Conservation (phyloP, 2,797 vertebrate genomes). For the Pyrocephalus nanus region DNA sequence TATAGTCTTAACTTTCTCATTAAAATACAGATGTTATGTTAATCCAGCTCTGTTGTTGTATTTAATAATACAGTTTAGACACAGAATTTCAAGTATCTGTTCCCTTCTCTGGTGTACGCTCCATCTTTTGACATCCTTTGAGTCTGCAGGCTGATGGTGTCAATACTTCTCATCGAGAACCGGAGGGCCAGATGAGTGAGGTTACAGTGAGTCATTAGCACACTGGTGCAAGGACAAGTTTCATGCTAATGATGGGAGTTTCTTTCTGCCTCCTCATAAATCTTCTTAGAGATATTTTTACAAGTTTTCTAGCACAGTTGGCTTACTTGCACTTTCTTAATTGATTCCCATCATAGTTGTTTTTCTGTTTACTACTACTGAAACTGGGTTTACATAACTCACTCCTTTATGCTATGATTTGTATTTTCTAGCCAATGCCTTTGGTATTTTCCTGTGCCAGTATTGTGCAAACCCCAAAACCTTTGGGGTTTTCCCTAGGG, state of each 20-base stretch:
- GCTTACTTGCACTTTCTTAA: background rate
- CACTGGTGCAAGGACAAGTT: accelerated
- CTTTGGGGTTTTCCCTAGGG: background rate
- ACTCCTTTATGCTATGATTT: background rate
- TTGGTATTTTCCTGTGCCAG: background rate
- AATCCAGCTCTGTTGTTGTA: background rate
- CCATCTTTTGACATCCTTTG: background rate
- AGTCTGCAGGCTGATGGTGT: background rate
- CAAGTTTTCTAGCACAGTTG: background rate
- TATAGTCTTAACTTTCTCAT: background rate
- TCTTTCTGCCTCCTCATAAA: background rate
- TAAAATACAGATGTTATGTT: background rate
- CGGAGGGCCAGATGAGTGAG: background rate
- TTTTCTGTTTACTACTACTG: background rate
- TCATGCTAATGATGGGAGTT: background rate
- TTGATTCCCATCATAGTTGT: background rate
- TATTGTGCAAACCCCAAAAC: too few relatives aligned
- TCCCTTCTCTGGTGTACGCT: background rate
- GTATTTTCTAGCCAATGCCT: background rate
- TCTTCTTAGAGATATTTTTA: background rate
- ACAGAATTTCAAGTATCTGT: background rate
- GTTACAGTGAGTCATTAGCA: accelerated
- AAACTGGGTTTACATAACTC: background rate
- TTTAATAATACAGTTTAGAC: background rate
- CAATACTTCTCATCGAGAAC: accelerated